A percentile compares a stretch with the other conserved stretches of the same genome.
phyloP scores from a whole-genome alignment of 2,888 invertebrate species.

The Myathropa florea region DNA sequence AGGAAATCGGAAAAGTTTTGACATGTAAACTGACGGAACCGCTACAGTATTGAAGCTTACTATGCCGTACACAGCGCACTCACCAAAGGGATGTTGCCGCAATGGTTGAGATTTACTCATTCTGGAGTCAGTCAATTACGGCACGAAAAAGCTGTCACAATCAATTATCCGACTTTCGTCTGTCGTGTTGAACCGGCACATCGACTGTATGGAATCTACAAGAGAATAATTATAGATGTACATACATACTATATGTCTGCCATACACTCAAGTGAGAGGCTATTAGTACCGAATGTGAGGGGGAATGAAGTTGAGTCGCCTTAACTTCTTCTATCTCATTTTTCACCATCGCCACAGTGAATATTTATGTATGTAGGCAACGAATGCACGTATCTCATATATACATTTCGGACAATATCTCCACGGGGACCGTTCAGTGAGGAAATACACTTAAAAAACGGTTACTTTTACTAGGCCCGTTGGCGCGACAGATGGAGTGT shows the following conservation, averaged over 20 bases:
- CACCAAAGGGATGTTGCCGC: not conserved
- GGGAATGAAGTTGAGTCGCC: not conserved
- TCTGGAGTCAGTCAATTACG: slow-evolving; percentile 52
- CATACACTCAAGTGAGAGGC: not conserved
- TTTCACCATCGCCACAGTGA: not conserved
- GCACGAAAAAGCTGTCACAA: slow-evolving; percentile 53
- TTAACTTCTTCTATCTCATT: not conserved
- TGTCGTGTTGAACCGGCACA: not conserved
- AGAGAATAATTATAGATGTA: slow-evolving; percentile 7
- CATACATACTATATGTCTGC: not conserved
- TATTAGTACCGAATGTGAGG: not conserved
- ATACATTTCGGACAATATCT: slow-evolving; percentile 22
- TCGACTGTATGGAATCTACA: not conserved
- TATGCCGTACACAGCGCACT: not conserved
- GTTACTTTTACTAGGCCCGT: slow-evolving; percentile 31
- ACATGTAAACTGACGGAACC: slow-evolving; percentile 7
- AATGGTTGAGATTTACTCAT: not conserved
- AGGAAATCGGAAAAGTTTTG: slow-evolving; percentile 43
- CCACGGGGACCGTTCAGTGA: slow-evolving; percentile 13
- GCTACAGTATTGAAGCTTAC: not conserved
- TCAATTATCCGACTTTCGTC: slow-evolving; percentile 46
- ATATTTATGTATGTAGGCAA: not conserved
- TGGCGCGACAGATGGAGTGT: slow-evolving; percentile 13
- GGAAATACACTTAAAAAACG: slow-evolving; percentile 45
- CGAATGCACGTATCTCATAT: not conserved